A percentile compares a stretch with the other conserved stretches of the same genome.
Evolutionary conservation across 2,113 vertebrate genomes (phyloP).

Genomic region (Pangasianodon gigas): DNA sequence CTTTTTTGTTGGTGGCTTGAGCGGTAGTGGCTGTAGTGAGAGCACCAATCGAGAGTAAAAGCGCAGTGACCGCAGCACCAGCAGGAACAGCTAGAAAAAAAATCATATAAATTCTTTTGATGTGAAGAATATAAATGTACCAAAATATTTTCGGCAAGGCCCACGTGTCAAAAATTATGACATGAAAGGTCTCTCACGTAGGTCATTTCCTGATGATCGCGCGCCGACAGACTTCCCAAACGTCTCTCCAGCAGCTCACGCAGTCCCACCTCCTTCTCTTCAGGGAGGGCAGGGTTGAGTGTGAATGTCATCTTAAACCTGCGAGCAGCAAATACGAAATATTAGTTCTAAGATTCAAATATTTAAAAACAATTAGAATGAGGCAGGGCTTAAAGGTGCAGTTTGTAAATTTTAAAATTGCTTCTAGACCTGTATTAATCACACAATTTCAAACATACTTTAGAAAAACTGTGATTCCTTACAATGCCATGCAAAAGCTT

Average conservation of each 20-base stretch:
- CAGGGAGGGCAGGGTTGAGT: conserved; percentile 79
- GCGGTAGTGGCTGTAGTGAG: conserved; percentile 87
- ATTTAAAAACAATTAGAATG: neutral
- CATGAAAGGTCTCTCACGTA: conserved; percentile 74
- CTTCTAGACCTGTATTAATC: neutral
- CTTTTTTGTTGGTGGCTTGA: conserved; percentile 80
- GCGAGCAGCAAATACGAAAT: conserved; percentile 16
- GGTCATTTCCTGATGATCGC: conserved; percentile 85
- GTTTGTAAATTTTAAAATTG: neutral
- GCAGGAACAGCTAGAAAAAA: conserved; percentile 82
- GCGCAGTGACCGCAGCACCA: conserved; percentile 86
- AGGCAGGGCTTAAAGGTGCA: neutral
- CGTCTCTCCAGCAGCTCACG: conserved; percentile 77
- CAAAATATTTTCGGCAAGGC: neutral
- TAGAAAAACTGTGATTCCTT: neutral
- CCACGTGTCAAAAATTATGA: neutral
- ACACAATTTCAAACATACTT: neutral
- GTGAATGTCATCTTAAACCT: conserved; percentile 90
- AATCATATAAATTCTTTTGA: conserved; percentile 24
- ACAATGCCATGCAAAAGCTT: neutral
- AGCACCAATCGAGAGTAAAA: conserved; percentile 87
- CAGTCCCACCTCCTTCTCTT: conserved; percentile 68
- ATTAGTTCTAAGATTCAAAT: neutral
- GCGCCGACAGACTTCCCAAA: conserved; percentile 80
- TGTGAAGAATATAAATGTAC: neutral